These are phyloP conservation scores for Himalopsyche tibetana DNA, from an alignment of 2,888 invertebrate genomes.

Conservation along the genomic window DNA sequence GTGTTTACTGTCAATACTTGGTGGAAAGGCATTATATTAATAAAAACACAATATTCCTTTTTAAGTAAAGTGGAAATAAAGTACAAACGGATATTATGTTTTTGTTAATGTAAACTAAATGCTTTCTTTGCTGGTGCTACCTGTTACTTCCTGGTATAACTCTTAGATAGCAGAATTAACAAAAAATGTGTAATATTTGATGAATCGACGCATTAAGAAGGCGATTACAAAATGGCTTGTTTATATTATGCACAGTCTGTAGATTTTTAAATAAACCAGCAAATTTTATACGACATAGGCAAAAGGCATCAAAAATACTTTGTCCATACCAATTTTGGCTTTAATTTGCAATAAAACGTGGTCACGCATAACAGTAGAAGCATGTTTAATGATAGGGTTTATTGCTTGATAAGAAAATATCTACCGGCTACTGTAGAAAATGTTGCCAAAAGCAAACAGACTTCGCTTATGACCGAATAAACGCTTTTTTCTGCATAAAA, in stretches of 20 bases:
- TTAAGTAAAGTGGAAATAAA: too few relatives aligned
- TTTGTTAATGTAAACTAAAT: too few relatives aligned
- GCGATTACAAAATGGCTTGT: neutral
- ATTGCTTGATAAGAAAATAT: constrained; percentile 41
- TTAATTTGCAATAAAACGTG: constrained; percentile 41
- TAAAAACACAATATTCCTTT: too few relatives aligned
- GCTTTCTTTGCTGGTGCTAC: too few relatives aligned
- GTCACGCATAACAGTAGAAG: constrained; percentile 35
- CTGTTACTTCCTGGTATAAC: too few relatives aligned
- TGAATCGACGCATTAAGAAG: neutral
- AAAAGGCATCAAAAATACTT: constrained; percentile 42
- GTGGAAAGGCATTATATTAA: too few relatives aligned
- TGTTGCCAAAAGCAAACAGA: constrained; percentile 24
- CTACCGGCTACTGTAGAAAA: constrained; percentile 22
- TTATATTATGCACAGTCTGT: neutral
- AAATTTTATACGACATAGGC: constrained; percentile 31
- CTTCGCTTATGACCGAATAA: constrained; percentile 42
- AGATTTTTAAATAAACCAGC: constrained; percentile 10
- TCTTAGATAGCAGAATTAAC: too few relatives aligned
- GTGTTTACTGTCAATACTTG: too few relatives aligned
- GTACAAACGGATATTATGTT: too few relatives aligned
- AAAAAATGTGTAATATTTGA: neutral
- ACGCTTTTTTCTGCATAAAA: constrained; percentile 36
- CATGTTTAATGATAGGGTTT: constrained; percentile 43
- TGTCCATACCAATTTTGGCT: constrained; percentile 23